Percentiles rank a stretch among this genome's conserved stretches.
These are phyloP conservation scores for Zaprionus ghesquierei DNA, from an alignment of 1,140 invertebrate species.

Conservation along the genomic window DNA sequence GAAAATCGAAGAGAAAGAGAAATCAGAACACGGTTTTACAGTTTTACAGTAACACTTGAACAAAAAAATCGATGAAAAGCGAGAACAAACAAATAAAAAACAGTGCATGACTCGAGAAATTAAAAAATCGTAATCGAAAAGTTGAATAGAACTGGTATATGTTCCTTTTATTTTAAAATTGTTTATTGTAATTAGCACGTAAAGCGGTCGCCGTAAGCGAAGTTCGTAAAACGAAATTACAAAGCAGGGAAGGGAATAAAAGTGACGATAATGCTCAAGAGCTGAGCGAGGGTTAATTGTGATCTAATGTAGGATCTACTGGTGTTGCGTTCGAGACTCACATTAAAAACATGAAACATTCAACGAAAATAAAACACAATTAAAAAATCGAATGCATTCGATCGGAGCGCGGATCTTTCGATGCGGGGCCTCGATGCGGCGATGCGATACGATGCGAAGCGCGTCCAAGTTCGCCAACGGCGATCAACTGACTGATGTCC, in stretches of 20 bases:
- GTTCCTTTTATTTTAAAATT: neutral
- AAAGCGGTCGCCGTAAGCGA: conserved; percentile 16
- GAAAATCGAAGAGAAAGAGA: conserved; percentile 58
- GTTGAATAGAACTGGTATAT: conserved; percentile 2
- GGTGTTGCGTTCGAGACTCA: conserved; percentile 31
- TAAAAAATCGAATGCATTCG: conserved; percentile 4
- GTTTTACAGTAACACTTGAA: conserved; percentile 7
- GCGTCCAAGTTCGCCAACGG: conserved; percentile 71
- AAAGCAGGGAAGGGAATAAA: neutral
- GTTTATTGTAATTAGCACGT: conserved; percentile 33
- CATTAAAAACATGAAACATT: conserved; percentile 52
- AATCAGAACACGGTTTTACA: conserved; percentile 21
- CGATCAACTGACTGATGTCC: conserved; percentile 72
- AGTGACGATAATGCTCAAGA: neutral
- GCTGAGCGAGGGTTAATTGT: neutral
- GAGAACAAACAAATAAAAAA: neutral
- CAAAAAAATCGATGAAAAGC: conserved; percentile 18
- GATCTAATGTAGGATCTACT: neutral
- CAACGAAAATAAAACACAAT: neutral
- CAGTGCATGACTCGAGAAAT: neutral
- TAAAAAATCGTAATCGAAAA: neutral
- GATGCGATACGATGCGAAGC: conserved; percentile 20
- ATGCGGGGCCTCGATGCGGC: neutral
- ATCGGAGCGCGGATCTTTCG: neutral
- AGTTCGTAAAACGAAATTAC: neutral